Conservation (phyloP, 2,888 invertebrate species). For the Cryptops parisi region DNA sequence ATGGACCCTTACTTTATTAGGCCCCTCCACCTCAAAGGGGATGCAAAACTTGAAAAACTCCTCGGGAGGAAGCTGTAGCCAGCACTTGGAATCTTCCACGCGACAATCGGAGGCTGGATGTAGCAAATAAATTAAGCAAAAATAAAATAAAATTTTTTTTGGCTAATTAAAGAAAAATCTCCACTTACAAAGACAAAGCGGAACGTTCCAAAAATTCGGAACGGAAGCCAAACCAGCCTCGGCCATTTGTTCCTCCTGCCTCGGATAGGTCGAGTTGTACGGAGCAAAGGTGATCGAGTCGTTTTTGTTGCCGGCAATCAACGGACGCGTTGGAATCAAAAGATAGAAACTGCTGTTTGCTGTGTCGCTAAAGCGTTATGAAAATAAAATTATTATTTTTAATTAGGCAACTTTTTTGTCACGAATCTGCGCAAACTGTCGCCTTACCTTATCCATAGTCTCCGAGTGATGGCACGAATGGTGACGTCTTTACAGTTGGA, state of each 20-base stretch:
- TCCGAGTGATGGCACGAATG: neutral
- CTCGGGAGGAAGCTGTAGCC: neutral
- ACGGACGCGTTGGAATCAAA: neutral
- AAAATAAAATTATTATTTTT: no score
- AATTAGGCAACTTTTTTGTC: no score
- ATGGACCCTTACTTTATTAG: no score
- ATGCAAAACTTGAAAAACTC: neutral
- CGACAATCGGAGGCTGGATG: neutral
- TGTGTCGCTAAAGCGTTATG: neutral
- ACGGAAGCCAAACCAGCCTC: neutral
- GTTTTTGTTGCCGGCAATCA: neutral
- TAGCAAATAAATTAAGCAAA: neutral
- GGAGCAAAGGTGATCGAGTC: neutral
- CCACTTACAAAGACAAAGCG: neutral
- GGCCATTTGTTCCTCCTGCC: neutral
- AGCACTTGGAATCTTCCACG: neutral
- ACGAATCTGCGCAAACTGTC: no score
- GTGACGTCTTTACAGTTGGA: neutral
- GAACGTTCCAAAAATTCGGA: neutral
- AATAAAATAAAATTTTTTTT: neutral
- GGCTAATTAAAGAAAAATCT: neutral
- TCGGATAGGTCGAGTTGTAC: neutral
- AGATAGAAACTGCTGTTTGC: neutral
- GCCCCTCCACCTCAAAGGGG: neutral
- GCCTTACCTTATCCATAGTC: neutral